phyloP scores from a whole-genome alignment of 2,797 vertebrate genomes.

The Phylloscopus collybita region DNA sequence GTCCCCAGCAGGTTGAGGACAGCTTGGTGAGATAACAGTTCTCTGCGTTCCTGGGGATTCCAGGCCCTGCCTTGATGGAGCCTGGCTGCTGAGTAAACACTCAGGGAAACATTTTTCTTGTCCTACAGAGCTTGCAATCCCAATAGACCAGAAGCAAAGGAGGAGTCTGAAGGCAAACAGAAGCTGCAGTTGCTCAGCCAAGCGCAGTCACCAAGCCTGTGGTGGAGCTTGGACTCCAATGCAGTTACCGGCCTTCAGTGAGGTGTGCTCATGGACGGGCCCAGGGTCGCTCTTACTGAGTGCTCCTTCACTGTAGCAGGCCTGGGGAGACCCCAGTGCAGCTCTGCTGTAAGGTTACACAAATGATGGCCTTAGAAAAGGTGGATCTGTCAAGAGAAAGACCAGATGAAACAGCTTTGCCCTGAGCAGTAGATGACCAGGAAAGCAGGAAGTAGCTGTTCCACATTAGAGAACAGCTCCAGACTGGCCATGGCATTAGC shows the following conservation, averaged over 20 bases:
- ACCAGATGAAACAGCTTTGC: background rate
- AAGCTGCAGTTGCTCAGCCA: background rate
- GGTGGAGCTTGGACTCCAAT: background rate
- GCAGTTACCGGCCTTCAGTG: background rate
- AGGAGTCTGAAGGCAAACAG: background rate
- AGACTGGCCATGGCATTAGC: background rate
- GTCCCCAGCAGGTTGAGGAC: slow-evolving; percentile 40
- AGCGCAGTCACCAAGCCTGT: background rate
- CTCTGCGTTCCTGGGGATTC: background rate
- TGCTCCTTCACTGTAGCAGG: background rate
- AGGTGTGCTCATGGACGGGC: background rate
- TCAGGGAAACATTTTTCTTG: slow-evolving; percentile 24
- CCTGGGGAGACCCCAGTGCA: background rate
- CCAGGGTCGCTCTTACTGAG: fast-evolving
- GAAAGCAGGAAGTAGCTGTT: background rate
- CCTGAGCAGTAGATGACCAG: background rate
- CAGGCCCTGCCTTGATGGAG: background rate
- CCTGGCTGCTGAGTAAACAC: slow-evolving; percentile 22
- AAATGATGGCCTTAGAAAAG: background rate
- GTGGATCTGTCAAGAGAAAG: background rate
- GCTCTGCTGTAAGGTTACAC: background rate
- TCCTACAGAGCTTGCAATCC: background rate
- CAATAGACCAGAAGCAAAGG: background rate
- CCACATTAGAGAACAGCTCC: background rate
- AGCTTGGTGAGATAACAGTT: slow-evolving; percentile 37